Evolutionary conservation across 2,888 invertebrate species (phyloP), one percentile per base, ranked within the genome.

Genomic region (Escarpia spicata): DNA sequence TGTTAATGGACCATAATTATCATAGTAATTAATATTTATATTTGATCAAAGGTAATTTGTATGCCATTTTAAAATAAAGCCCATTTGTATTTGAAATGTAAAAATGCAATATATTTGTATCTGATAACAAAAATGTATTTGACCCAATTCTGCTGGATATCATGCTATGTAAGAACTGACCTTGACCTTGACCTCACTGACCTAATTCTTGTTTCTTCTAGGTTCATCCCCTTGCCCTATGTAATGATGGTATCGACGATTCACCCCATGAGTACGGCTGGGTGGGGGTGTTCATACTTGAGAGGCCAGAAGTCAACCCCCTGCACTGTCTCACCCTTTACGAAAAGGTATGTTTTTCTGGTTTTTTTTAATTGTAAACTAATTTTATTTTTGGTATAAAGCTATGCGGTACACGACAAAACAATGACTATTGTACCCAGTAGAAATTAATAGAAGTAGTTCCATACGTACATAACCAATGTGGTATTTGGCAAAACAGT

Each of bases 211-310:
- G n/a, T 75, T 15, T 44, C 37, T 95, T 94, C 90, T 94, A 95
- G 95, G 94, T 95, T 43, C 95, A 95, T 92, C 95, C 95, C 2
- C 93, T 95, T 92, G 95, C 95, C 91, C 92, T 95, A 91, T 95
- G 95, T 92, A 95, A 94, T 92, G 93, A 93, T 44, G 94, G 95
- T 92, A 94, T 94, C 92, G 93, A 94, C 26, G 94, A 95, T 92
- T 94, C 94, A 15, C 93, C 93, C 10, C 94, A 94, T 90, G 93
- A 94, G 90, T 95, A 94, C 92, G 95, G 95, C 31, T 95, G 95
- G 95, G 95, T 95, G 60, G 95, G 95, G 43, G 95, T 95, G 93
- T 95, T 95, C 93, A 95, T 95, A 93, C 93, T 95, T 90, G 95
- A 95, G 93, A 92, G 93, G 26, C 94, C 94, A 8, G 93, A 94